Conservation (phyloP, 1,140 invertebrate species). For the Sminthurides bifidus region DNA sequence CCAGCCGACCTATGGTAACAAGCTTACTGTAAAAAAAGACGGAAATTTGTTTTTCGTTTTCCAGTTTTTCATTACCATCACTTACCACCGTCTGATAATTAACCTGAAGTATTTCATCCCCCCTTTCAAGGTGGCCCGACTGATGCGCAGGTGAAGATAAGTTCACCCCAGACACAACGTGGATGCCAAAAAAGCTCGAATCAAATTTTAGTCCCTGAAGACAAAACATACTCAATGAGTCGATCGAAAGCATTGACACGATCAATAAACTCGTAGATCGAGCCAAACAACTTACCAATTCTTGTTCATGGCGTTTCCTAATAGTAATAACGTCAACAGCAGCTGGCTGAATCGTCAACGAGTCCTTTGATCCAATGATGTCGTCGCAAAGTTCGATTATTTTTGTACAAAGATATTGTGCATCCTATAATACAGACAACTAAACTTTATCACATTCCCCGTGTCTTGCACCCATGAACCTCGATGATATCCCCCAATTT, state of each 20-base stretch:
- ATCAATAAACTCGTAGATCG: neutral
- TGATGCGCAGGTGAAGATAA: slow-evolving; percentile 22
- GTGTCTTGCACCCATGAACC: neutral
- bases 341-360: slow-evolving; percentile 26
- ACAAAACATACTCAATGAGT: neutral
- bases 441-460: neutral
- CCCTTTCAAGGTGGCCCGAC: slow-evolving; percentile 26
- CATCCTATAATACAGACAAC: slow-evolving; percentile 17
- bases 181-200: slow-evolving; percentile 23
- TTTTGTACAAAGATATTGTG: slow-evolving; percentile 30
- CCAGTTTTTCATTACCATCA: neutral
- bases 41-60: neutral
- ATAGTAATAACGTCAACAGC: slow-evolving; percentile 28
- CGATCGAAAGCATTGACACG: neutral
- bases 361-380: slow-evolving; percentile 24
- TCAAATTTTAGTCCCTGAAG: slow-evolving; percentile 28
- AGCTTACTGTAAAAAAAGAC: slow-evolving; percentile 1
- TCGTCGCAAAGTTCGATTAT: slow-evolving; percentile 29
- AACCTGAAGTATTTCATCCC: slow-evolving; percentile 31
- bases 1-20: slow-evolving; percentile 20
- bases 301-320: slow-evolving; percentile 27
- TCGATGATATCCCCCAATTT: neutral
- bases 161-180: slow-evolving; percentile 24
- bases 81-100: slow-evolving; percentile 29
- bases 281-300: slow-evolving; percentile 16